phyloP scores from a whole-genome alignment of 2,797 vertebrate species.

The Phaenicophaeus curvirostris region DNA sequence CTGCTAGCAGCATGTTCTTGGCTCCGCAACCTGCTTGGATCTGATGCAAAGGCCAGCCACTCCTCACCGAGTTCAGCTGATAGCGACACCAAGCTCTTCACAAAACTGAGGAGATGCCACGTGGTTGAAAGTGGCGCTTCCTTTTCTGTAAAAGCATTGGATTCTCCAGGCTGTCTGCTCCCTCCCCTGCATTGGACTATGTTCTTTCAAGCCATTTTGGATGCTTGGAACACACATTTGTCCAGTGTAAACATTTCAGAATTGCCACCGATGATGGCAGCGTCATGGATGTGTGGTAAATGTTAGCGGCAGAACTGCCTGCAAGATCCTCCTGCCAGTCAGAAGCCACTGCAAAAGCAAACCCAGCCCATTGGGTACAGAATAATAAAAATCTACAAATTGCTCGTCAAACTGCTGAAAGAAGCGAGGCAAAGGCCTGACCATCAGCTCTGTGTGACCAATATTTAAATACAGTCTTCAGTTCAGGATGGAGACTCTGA shows the following conservation, averaged over 20 bases:
- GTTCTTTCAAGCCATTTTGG: slow-evolving; percentile 61
- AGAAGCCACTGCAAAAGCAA: slow-evolving; percentile 48
- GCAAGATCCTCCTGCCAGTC: slow-evolving; percentile 62
- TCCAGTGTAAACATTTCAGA: slow-evolving; percentile 68
- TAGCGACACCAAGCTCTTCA: slow-evolving; percentile 27
- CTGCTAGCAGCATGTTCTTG: slow-evolving; percentile 69
- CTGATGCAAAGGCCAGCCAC: slow-evolving; percentile 70
- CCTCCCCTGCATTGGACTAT: slow-evolving; percentile 29
- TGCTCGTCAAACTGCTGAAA: slow-evolving; percentile 52
- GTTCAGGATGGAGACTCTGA: slow-evolving; percentile 68
- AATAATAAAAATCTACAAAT: slow-evolving; percentile 16
- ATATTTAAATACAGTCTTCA: slow-evolving; percentile 69
- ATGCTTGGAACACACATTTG: slow-evolving; percentile 63
- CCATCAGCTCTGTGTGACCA: slow-evolving; percentile 63
- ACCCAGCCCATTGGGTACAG: slow-evolving; percentile 52
- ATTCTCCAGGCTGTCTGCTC: slow-evolving; percentile 51
- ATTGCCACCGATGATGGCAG: slow-evolving; percentile 46
- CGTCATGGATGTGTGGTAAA: slow-evolving; percentile 11
- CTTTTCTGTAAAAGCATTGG: slow-evolving; percentile 22
- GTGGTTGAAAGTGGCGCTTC: slow-evolving; percentile 50
- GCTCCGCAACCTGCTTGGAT: slow-evolving; percentile 68
- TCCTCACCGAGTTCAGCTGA: slow-evolving; percentile 63
- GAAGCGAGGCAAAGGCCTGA: slow-evolving; percentile 71
- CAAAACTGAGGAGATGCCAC: slow-evolving; percentile 13
- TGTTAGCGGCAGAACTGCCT: slow-evolving; percentile 56